phyloP scores from a whole-genome alignment of 2,113 vertebrate species.

The Rutilus rutilus region DNA sequence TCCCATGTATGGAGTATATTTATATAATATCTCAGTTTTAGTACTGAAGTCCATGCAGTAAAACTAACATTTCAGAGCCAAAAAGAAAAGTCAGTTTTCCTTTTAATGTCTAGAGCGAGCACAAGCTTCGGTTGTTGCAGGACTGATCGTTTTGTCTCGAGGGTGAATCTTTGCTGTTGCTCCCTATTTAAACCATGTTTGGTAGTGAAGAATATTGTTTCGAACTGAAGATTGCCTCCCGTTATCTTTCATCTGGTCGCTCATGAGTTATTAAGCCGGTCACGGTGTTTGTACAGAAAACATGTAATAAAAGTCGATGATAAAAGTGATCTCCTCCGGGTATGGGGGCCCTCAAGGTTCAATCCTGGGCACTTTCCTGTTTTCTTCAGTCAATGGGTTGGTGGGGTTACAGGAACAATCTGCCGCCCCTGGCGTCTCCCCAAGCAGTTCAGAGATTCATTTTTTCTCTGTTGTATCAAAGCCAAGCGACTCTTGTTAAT shows the following conservation, averaged over 20 bases:
- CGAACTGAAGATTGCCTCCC: neutral
- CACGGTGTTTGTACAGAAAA: constrained; percentile 21
- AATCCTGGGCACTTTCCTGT: neutral
- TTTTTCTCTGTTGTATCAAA: constrained; percentile 19
- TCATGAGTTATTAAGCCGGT: constrained; percentile 17
- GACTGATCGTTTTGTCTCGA: constrained; percentile 1
- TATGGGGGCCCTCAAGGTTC: constrained; percentile 14
- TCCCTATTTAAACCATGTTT: constrained; percentile 28
- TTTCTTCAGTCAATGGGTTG: constrained; percentile 25
- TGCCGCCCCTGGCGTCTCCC: constrained; percentile 17
- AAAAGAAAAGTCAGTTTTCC: neutral
- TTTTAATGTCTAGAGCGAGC: neutral
- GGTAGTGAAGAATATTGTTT: neutral
- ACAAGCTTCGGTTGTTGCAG: neutral
- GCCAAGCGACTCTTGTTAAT: neutral
- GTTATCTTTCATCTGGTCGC: constrained; percentile 37
- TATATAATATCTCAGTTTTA: neutral
- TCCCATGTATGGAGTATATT: neutral
- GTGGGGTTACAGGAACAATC: constrained; percentile 12
- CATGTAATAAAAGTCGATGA: constrained; percentile 7
- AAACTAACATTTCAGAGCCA: neutral
- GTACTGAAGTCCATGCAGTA: neutral
- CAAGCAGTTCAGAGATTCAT: neutral
- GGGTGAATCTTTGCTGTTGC: neutral
- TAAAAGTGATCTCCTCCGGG: constrained; percentile 7